Evolutionary conservation across 2,113 vertebrate genomes (phyloP), one percentile per base, ranked within the genome.

Genomic region (Peromyscus leucopus): DNA sequence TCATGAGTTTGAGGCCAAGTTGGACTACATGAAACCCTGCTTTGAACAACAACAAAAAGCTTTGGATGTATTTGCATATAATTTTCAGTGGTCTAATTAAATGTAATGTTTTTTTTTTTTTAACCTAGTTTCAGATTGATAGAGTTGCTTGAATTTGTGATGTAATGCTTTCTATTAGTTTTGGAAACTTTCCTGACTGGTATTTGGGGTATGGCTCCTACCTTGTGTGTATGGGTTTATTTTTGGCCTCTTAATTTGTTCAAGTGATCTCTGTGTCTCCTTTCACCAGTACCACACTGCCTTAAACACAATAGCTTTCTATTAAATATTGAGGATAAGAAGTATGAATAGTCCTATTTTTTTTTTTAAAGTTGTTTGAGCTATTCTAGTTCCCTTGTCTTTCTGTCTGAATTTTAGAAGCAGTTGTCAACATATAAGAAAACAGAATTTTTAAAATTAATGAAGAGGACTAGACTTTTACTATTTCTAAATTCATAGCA

Each of bases 381-480:
- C 72, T 86, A 83, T 28, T 57, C 79, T 63, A 84, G 59, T 63
- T 84, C 59, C 59, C 26, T 84, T 84, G 82, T 84, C 26, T 63
- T 84, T 84, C 59, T 15, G 15, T 42, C 57, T 84, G 59, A 84
- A 63, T 84, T 84, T 63, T 84, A 84, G 59, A 42, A 63, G 22
- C 39, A 42, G 59, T 61, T 84, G 51, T 85, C 48, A 85, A 86
- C 42, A 57, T 88, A 75, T 46, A 46, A 42, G 48, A 82, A 94
- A 89, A 61, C 82, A 67, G 57, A 74, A 75, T 72, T 84, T 95
- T 95, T 88, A 28, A 72, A 83, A 76, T 89, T 97, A 89, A 69
- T 75, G 96, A 96, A 93, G 91, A 69, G 67, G 48, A 97, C 80
- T 67, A 94, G 33, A 55, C 94, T 95, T 96, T 89, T 93, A 69